Percentiles rank a stretch among this genome's conserved stretches.
These are phyloP conservation scores for Drosophila pseudoobscura DNA, from an alignment of 1,140 invertebrate genomes.

Conservation along the genomic window DNA sequence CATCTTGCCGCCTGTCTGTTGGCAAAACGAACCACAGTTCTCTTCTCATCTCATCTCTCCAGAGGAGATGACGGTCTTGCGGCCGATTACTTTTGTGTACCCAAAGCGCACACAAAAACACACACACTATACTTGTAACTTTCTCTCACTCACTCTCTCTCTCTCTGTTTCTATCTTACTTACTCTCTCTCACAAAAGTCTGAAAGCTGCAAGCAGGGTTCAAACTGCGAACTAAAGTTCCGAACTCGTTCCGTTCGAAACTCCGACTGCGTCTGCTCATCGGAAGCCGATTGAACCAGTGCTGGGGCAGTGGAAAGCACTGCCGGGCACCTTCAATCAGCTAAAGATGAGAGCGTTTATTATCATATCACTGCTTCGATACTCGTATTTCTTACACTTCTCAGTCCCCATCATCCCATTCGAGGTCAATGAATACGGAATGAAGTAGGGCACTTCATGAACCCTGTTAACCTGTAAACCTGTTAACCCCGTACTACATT, in stretches of 20 bases:
- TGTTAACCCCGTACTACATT: constrained; percentile 12
- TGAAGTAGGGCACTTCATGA: constrained; percentile 61
- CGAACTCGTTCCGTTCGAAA: constrained; percentile 80
- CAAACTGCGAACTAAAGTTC: constrained; percentile 71
- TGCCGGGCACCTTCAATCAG: constrained; percentile 40
- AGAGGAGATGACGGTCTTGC: constrained; percentile 22
- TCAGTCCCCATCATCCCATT: constrained; percentile 31
- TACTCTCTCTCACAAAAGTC: constrained; percentile 59
- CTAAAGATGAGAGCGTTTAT: constrained; percentile 39
- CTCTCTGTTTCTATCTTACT: constrained; percentile 48
- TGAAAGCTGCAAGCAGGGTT: constrained; percentile 38
- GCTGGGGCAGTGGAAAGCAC: constrained; percentile 1
- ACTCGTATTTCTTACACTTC: constrained; percentile 12
- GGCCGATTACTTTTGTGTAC: constrained; percentile 37
- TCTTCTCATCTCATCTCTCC: constrained; percentile 14
- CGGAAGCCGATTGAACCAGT: constrained; percentile 63
- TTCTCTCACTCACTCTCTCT: constrained; percentile 17
- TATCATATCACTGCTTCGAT: constrained; percentile 52
- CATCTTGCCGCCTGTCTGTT: constrained; percentile 6
- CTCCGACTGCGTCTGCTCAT: constrained; percentile 65
- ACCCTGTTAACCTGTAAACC: constrained; percentile 44
- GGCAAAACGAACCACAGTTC: constrained; percentile 22
- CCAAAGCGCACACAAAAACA: constrained; percentile 9
- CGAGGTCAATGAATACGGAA: constrained; percentile 72
- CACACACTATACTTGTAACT: constrained; percentile 8